These are phyloP conservation scores for Lysandra bellargus DNA, from an alignment of 2,888 invertebrate species.

Conservation along the genomic window DNA sequence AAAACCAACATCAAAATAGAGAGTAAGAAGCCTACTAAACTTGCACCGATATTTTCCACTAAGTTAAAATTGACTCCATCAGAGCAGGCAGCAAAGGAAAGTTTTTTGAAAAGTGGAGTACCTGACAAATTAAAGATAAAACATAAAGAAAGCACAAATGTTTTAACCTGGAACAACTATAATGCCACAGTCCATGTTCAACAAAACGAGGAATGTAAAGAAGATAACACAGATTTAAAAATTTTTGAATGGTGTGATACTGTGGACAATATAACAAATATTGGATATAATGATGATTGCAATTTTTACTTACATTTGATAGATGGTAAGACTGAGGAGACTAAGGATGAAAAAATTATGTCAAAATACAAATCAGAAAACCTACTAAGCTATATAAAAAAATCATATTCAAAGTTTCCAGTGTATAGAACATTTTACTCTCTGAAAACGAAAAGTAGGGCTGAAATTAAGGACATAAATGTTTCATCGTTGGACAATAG, in stretches of 20 bases:
- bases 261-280: conserved; percentile 24
- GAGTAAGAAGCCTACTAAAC: conserved; percentile 59
- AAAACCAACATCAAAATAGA: conserved; percentile 25
- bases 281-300: conserved; percentile 35
- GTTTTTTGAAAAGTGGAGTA: conserved; percentile 87
- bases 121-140: conserved; percentile 82
- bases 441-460: conserved; percentile 78
- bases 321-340: conserved; percentile 34
- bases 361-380: conserved; percentile 45
- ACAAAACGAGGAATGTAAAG: conserved; percentile 56
- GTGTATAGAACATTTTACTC: conserved; percentile 83
- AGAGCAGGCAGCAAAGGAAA: conserved; percentile 82
- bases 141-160: conserved; percentile 68
- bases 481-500: conserved; percentile 62
- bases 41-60: conserved; percentile 86
- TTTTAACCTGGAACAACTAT: conserved; percentile 73
- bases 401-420: conserved; percentile 81
- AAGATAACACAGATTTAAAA: neutral
- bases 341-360: conserved; percentile 32
- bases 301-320: conserved; percentile 49
- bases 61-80: conserved; percentile 81
- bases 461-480: conserved; percentile 64
- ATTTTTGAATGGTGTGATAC: neutral
- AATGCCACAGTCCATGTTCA: conserved; percentile 84
- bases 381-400: conserved; percentile 77